A percentile compares a stretch with the other conserved stretches of the same genome.
These are phyloP conservation scores for Hippopotamyrus pictus DNA, from an alignment of 2,797 vertebrate genomes.

Conservation along the genomic window DNA sequence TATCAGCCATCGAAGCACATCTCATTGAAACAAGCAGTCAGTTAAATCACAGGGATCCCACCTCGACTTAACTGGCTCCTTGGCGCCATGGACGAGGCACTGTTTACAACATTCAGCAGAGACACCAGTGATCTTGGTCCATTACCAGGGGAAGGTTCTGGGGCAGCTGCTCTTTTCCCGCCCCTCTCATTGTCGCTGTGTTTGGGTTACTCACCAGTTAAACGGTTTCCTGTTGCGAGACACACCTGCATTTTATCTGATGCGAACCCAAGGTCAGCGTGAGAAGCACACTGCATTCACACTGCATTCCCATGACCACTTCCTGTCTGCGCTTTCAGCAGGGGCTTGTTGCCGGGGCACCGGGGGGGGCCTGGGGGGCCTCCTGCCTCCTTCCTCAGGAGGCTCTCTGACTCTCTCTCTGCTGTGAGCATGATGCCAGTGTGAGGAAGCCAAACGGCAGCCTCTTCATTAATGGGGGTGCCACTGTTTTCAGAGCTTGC, in stretches of 20 bases:
- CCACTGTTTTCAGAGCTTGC: conserved; percentile 59
- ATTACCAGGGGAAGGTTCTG: conserved; percentile 45
- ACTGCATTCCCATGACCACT: conserved; percentile 49
- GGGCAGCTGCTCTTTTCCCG: conserved; percentile 43
- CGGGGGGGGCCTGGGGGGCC: background rate
- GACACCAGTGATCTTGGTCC: conserved; percentile 22
- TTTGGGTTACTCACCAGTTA: conserved; percentile 65
- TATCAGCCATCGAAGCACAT: background rate
- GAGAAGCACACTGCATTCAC: conserved; percentile 51
- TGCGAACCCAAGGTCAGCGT: conserved; percentile 47
- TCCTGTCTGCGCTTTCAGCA: conserved; percentile 42
- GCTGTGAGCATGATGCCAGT: background rate
- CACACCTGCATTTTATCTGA: conserved; percentile 71
- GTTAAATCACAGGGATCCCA: conserved; percentile 5
- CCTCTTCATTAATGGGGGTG: background rate
- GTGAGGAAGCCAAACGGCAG: background rate
- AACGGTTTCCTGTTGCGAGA: conserved; percentile 62
- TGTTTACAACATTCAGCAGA: conserved; percentile 2
- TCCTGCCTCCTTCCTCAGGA: background rate
- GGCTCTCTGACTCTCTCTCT: background rate
- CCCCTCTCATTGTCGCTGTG: conserved; percentile 41
- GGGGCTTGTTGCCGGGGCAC: background rate
- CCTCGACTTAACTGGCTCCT: conserved; percentile 1
- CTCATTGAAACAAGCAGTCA: background rate
- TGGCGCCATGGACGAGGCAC: background rate